Conservation (phyloP, 2,888 invertebrate species). For the Rhagonycha fulva region DNA sequence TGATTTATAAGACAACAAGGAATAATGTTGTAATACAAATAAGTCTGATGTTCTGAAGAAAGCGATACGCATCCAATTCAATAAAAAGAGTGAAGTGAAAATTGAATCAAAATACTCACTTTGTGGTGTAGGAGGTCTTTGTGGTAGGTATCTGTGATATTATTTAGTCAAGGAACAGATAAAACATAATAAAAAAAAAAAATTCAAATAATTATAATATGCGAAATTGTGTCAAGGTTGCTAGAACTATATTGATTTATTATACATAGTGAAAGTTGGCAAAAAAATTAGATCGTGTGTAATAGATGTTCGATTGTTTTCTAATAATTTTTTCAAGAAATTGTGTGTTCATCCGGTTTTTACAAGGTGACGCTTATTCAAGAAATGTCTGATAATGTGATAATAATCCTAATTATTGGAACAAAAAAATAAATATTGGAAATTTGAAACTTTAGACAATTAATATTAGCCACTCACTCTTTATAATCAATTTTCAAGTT, state of each 20-base stretch:
- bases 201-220: not conserved
- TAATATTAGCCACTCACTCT: too few relatives aligned
- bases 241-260: not conserved
- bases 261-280: not conserved
- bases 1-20: not conserved
- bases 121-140: slow-evolving; percentile 37
- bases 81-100: not conserved
- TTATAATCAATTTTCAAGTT: too few relatives aligned
- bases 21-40: not conserved
- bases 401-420: not conserved
- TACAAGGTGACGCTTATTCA: not conserved
- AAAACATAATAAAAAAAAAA: not conserved
- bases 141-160: slow-evolving; percentile 19
- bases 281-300: not conserved
- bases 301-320: not conserved
- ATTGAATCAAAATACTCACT: slow-evolving; percentile 34
- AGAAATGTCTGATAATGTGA: not conserved
- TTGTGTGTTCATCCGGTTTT: not conserved
- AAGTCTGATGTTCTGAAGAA: not conserved
- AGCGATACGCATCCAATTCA: not conserved
- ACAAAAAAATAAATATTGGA: not conserved
- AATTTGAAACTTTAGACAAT: too few relatives aligned
- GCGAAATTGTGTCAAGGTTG: not conserved
- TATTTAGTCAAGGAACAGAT: slow-evolving; percentile 22
- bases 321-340: not conserved